These are phyloP conservation scores for Tanytarsus gracilentus DNA, from an alignment of 2,888 invertebrate genomes.

Conservation along the genomic window DNA sequence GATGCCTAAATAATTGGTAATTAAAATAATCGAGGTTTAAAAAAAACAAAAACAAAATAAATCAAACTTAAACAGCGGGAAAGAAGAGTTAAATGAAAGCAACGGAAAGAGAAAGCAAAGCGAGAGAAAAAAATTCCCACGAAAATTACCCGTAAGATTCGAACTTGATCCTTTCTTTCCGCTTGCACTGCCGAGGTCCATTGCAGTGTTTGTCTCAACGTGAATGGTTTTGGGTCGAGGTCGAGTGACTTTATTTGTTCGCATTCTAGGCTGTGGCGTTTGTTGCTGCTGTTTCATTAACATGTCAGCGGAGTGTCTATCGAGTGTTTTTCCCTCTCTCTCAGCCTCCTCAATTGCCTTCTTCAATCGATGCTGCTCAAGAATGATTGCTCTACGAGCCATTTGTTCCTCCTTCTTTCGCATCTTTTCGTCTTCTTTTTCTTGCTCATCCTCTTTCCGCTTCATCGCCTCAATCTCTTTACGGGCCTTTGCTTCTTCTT, in stretches of 20 bases:
- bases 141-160: constrained; percentile 64
- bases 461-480: constrained; percentile 76
- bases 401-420: constrained; percentile 74
- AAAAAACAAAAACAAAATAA: constrained; percentile 31
- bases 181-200: constrained; percentile 59
- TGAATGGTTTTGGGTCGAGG: constrained; percentile 86
- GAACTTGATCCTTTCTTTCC: constrained; percentile 74
- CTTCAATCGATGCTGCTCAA: constrained; percentile 87
- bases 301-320: constrained; percentile 51
- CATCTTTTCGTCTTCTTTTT: constrained; percentile 64
- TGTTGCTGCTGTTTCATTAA: constrained; percentile 49
- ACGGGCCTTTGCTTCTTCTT: constrained; percentile 74
- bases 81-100: constrained; percentile 30
- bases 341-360: constrained; percentile 89
- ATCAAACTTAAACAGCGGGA: constrained; percentile 33
- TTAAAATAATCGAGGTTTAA: constrained; percentile 31
- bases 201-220: constrained; percentile 64
- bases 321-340: constrained; percentile 73
- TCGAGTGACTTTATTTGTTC: constrained; percentile 56
- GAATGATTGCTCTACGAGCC: constrained; percentile 74
- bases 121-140: constrained; percentile 4
- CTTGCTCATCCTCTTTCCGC: constrained; percentile 64
- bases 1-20: constrained; percentile 35
- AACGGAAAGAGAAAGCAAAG: constrained; percentile 30
- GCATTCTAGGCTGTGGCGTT: constrained; percentile 50